phyloP scores from a whole-genome alignment of 1,140 invertebrate species.

The Drosophila sproati region DNA sequence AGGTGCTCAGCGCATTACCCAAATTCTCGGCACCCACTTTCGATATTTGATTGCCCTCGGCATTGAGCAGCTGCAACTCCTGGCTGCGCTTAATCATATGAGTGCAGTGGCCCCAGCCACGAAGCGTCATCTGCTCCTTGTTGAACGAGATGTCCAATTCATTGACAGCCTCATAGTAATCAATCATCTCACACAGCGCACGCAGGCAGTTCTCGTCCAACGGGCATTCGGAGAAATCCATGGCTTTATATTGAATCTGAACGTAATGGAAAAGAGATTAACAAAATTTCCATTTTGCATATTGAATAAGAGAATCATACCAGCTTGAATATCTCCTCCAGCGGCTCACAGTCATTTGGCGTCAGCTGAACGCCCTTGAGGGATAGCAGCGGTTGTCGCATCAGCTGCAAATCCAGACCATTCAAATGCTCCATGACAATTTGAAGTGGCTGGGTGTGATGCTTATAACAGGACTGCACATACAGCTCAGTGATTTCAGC shows the following conservation, averaged over 20 bases:
- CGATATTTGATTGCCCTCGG: constrained; percentile 80
- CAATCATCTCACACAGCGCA: constrained; percentile 95
- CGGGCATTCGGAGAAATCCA: constrained; percentile 78
- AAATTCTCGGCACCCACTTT: constrained; percentile 76
- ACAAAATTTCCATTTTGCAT: not conserved
- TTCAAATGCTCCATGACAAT: constrained; percentile 90
- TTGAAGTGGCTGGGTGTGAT: constrained; percentile 88
- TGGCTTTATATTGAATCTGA: constrained; percentile 81
- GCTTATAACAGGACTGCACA: constrained; percentile 89
- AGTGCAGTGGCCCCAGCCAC: constrained; percentile 89
- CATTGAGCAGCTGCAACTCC: constrained; percentile 75
- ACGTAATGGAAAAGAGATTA: not conserved
- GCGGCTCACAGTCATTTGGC: constrained; percentile 88
- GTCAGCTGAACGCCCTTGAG: constrained; percentile 86
- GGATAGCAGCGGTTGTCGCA: constrained; percentile 85
- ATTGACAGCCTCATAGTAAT: constrained; percentile 94
- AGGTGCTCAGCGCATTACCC: constrained; percentile 85
- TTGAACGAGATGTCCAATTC: constrained; percentile 92
- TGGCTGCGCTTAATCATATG: constrained; percentile 81
- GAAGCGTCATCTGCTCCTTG: constrained; percentile 87
- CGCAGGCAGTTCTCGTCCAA: constrained; percentile 75
- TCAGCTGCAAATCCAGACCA: constrained; percentile 84
- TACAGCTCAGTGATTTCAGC: constrained; percentile 89
- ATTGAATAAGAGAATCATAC: constrained; percentile 68
- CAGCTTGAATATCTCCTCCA: constrained; percentile 91